Percentiles rank a stretch among this genome's conserved stretches.
phyloP scores from a whole-genome alignment of 2,888 invertebrate species.

The Nemurella pictetii region DNA sequence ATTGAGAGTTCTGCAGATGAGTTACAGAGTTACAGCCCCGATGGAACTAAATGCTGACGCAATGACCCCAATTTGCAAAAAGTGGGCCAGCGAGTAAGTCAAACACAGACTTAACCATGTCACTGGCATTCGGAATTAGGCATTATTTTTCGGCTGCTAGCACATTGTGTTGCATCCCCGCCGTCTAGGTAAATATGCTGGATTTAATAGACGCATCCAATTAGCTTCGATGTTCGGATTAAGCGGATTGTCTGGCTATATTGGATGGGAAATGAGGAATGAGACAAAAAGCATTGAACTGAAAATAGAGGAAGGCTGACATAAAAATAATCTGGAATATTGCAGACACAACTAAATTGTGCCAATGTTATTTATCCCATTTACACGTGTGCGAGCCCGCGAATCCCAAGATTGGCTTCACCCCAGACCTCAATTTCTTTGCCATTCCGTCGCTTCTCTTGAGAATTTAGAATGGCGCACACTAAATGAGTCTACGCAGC shows the following conservation, averaged over 20 bases:
- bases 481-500: too few relatives aligned
- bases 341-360: constrained; percentile 27
- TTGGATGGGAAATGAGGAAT: not conserved
- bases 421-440: not conserved
- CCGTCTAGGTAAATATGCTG: not conserved
- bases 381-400: not conserved
- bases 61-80: not conserved
- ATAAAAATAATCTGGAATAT: constrained; percentile 25
- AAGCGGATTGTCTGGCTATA: not conserved
- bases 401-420: not conserved
- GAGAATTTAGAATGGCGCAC: too few relatives aligned
- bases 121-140: not conserved
- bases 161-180: not conserved
- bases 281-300: constrained; percentile 13
- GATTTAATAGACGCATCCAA: not conserved
- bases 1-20: not conserved
- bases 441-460: too few relatives aligned
- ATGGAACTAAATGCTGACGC: not conserved
- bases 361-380: constrained; percentile 27
- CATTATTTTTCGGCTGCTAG: not conserved
- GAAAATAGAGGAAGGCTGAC: constrained; percentile 26
- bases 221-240: not conserved
- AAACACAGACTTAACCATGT: not conserved
- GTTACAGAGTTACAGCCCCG: not conserved
- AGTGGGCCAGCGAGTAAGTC: not conserved